Conservation (phyloP, 2,113 vertebrate species). For the Dromiciops gliroides region DNA sequence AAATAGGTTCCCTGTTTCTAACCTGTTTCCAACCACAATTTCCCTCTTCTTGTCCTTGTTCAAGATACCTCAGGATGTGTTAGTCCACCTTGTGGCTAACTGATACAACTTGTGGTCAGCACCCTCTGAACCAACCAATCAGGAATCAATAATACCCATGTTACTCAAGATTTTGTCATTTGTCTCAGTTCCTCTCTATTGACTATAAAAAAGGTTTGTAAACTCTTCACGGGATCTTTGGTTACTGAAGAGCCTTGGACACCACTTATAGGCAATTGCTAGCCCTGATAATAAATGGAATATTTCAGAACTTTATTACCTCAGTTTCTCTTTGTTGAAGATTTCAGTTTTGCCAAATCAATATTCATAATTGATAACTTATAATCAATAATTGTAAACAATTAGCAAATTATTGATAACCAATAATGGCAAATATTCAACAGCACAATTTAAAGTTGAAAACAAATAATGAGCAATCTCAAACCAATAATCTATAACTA, state of each 20-base stretch:
- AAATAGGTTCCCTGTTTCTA: neutral
- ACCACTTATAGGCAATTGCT: neutral
- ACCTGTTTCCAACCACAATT: neutral
- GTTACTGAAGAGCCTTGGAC: neutral
- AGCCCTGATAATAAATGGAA: neutral
- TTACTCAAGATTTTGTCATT: neutral
- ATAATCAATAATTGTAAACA: neutral
- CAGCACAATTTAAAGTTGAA: neutral
- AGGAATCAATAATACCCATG: neutral
- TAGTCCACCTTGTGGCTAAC: neutral
- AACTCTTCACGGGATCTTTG: neutral
- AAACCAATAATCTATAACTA: neutral
- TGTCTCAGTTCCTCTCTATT: neutral
- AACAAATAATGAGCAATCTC: neutral
- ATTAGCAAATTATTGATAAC: neutral
- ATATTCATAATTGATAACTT: neutral
- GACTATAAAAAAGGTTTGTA: neutral
- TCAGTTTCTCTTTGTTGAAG: neutral
- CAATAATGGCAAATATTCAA: neutral
- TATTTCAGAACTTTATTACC: neutral
- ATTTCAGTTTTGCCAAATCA: neutral
- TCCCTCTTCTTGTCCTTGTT: neutral
- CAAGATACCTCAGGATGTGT: neutral
- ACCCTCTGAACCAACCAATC: neutral
- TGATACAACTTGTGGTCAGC: neutral